phyloP scores from a whole-genome alignment of 2,888 invertebrate genomes.

The Anaspis maculata region DNA sequence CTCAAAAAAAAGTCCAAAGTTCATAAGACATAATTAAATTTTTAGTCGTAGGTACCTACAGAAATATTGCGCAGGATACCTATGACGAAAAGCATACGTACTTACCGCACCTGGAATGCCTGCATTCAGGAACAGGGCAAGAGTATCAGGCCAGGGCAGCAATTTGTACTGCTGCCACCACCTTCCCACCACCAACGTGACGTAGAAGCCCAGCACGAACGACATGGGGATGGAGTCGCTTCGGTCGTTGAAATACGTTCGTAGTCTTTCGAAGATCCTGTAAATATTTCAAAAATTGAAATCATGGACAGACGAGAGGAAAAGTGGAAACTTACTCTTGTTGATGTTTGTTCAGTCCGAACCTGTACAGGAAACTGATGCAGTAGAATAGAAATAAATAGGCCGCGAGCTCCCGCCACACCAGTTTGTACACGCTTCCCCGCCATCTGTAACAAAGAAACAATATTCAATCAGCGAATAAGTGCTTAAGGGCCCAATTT shows the following conservation, averaged over 20 bases:
- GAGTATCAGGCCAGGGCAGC: constrained; percentile 89
- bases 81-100: constrained; percentile 41
- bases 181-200: constrained; percentile 80
- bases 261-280: constrained; percentile 82
- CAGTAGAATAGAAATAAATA: constrained; percentile 80
- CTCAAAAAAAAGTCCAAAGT: no score
- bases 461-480: background rate
- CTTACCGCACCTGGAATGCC: constrained; percentile 85
- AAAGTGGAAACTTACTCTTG: constrained; percentile 55
- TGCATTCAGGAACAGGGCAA: constrained; percentile 85
- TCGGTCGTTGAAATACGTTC: constrained; percentile 78
- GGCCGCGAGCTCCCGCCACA: constrained; percentile 86
- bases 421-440: constrained; percentile 91
- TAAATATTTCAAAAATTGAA: constrained; percentile 24
- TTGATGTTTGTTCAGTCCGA: constrained; percentile 68
- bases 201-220: constrained; percentile 92
- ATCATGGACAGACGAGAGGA: constrained; percentile 1
- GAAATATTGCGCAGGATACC: no score
- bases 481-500: no score
- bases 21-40: no score
- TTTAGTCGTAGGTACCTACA: no score
- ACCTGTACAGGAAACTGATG: constrained; percentile 82
- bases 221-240: constrained; percentile 90
- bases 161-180: constrained; percentile 96
- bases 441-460: constrained; percentile 69